Evolutionary conservation across 92 coral and sea anemone species (phyloP).

Genomic region (Ricordea florida): DNA sequence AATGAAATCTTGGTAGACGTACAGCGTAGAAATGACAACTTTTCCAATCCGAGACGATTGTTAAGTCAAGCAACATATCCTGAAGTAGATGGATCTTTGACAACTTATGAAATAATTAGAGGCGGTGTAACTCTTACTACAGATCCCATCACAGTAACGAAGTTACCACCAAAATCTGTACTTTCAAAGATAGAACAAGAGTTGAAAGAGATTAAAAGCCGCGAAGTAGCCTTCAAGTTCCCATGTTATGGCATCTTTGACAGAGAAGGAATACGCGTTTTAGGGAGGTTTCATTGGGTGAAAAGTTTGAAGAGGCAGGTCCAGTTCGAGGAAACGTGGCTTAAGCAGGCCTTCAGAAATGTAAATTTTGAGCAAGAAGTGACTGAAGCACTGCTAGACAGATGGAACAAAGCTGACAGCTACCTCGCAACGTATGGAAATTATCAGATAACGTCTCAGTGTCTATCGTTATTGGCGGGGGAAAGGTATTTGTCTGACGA

Average conservation of each 20-base stretch:
- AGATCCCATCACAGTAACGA: not conserved
- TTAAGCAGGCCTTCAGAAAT: slow-evolving; percentile 4
- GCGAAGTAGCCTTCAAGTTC: not conserved
- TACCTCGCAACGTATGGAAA: slow-evolving; percentile 7
- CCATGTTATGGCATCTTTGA: slow-evolving; percentile 17
- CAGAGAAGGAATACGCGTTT: slow-evolving; percentile 16
- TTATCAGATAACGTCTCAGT: slow-evolving; percentile 29
- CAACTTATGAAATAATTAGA: not conserved
- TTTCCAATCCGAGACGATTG: slow-evolving; percentile 1
- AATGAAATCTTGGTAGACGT: not conserved
- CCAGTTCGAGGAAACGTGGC: slow-evolving; percentile 34
- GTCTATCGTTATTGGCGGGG: slow-evolving; percentile 23
- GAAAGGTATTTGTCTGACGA: slow-evolving; percentile 52
- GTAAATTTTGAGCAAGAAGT: not conserved
- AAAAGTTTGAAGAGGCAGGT: slow-evolving; percentile 21
- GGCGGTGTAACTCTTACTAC: not conserved
- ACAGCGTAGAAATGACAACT: slow-evolving; percentile 12
- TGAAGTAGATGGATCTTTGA: not conserved
- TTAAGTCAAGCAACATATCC: slow-evolving; percentile 5
- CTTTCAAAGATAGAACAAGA: slow-evolving; percentile 3
- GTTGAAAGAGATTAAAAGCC: not conserved
- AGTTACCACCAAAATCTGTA: slow-evolving; percentile 20
- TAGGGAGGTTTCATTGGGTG: slow-evolving; percentile 26
- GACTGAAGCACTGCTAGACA: slow-evolving; percentile 14
- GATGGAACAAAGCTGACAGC: slow-evolving; percentile 12